Evolutionary conservation across 2,888 invertebrate species (phyloP).

Genomic region (Diaprepes abbreviatus): DNA sequence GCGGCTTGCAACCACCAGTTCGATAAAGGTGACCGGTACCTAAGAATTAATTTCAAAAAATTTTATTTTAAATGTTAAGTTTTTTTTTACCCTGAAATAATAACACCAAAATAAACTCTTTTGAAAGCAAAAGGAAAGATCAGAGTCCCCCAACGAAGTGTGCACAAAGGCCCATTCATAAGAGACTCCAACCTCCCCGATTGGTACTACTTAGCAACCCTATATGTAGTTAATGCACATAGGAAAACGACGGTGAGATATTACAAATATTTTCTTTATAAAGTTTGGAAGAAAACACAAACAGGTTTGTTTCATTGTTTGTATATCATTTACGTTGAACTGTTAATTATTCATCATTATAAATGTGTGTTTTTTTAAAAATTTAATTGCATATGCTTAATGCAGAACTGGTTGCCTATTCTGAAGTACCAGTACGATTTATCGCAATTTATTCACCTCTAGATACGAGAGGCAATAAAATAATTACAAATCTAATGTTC

Average conservation of each 20-base stretch:
- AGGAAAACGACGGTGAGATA: conserved; percentile 41
- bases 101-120: no score
- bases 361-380: no score
- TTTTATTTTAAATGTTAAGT: no score
- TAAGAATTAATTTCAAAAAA: conserved; percentile 51
- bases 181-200: conserved; percentile 48
- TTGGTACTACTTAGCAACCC: background rate
- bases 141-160: conserved; percentile 28
- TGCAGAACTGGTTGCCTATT: background rate
- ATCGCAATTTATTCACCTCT: no score
- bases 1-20: conserved; percentile 80
- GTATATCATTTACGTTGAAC: no score
- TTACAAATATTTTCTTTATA: conserved; percentile 1
- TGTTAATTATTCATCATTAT: no score
- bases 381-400: background rate
- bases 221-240: conserved; percentile 39
- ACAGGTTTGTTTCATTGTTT: background rate
- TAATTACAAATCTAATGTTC: no score
- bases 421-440: background rate
- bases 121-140: conserved; percentile 51
- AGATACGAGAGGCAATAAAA: no score
- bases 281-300: no score
- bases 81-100: background rate
- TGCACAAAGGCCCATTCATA: conserved; percentile 29
- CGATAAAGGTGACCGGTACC: conserved; percentile 78